These are phyloP conservation scores for Hylomyscus alleni DNA, from an alignment of 2,797 vertebrate genomes.

Conservation along the genomic window DNA sequence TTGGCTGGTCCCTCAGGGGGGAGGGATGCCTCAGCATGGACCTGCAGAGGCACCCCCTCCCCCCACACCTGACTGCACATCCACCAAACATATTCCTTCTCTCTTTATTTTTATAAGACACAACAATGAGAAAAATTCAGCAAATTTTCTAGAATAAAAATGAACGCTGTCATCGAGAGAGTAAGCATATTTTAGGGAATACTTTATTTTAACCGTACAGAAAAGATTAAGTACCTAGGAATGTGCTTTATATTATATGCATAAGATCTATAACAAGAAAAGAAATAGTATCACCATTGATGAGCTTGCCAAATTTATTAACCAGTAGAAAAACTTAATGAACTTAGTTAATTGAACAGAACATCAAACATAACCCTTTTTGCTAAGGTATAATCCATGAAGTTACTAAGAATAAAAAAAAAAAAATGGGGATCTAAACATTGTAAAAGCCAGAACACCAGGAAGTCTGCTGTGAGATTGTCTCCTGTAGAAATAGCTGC, in stretches of 20 bases:
- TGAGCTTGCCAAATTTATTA: not conserved
- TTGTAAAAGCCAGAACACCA: not conserved
- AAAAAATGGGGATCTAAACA: not conserved
- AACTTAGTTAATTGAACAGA: conserved; percentile 33
- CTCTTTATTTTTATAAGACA: no score
- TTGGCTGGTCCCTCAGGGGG: no score
- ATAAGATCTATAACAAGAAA: conserved; percentile 20
- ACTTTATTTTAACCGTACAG: not conserved
- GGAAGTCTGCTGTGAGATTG: not conserved
- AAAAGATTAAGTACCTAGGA: conserved; percentile 1
- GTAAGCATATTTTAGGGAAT: not conserved
- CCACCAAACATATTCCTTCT: no score
- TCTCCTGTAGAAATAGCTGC: not conserved
- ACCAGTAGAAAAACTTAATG: not conserved
- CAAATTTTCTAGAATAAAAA: conserved; percentile 30
- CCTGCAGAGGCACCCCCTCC: no score
- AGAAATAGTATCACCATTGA: not conserved
- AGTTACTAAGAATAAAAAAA: conserved; percentile 9
- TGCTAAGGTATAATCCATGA: not conserved
- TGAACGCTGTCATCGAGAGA: not conserved
- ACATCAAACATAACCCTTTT: not conserved
- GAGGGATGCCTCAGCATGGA: no score
- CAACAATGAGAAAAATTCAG: not conserved
- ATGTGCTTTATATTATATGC: conserved; percentile 2
- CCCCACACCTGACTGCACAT: no score